Percentiles rank a stretch among this genome's conserved stretches.
Conservation (phyloP, 2,888 invertebrate species). For the Choreutis nemorana region DNA sequence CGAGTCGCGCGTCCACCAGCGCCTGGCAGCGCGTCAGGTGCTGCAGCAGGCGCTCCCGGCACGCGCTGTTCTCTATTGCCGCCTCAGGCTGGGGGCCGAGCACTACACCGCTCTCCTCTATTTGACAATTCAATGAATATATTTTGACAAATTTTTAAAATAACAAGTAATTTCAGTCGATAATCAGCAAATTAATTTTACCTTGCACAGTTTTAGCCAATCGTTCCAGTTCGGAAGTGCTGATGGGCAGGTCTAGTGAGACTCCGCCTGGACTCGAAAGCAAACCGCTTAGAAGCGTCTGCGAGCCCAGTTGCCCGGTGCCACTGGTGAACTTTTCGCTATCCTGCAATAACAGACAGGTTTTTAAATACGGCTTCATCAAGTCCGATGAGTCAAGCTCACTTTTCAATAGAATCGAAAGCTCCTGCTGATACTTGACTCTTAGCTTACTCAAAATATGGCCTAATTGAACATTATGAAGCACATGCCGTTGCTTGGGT, state of each 20-base stretch:
- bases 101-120: constrained; percentile 5
- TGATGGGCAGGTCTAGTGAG: constrained; percentile 46
- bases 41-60: constrained; percentile 77
- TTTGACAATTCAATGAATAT: background rate
- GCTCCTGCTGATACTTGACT: too few species aligned
- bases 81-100: constrained; percentile 79
- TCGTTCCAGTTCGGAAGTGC: constrained; percentile 43
- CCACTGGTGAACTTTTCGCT: too few species aligned
- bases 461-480: too few species aligned
- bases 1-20: constrained; percentile 74
- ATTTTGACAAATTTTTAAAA: background rate
- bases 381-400: too few species aligned
- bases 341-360: too few species aligned
- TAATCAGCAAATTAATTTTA: constrained; percentile 13
- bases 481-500: too few species aligned
- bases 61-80: constrained; percentile 80
- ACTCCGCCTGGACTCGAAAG: constrained; percentile 43
- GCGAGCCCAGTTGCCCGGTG: constrained; percentile 19
- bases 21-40: constrained; percentile 81
- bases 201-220: constrained; percentile 52
- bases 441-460: too few species aligned
- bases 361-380: too few species aligned
- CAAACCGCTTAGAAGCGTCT: constrained; percentile 26
- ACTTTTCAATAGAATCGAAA: too few species aligned
- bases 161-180: background rate